Evolutionary conservation across 2,797 vertebrate species (phyloP), one percentile per base, ranked within the genome.

Genomic region (Pelobates cultripes): DNA sequence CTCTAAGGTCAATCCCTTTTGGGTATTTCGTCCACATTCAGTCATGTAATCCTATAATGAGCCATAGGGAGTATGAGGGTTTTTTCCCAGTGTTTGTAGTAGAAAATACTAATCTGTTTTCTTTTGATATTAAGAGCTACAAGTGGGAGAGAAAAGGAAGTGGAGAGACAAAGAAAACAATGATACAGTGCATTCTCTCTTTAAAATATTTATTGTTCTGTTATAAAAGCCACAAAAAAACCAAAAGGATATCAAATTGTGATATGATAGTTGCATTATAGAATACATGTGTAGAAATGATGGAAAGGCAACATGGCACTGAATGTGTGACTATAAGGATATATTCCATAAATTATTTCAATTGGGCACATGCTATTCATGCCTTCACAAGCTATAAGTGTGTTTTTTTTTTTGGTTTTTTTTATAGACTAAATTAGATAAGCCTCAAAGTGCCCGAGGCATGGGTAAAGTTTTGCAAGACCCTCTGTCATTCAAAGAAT

Each of bases 21-120:
- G 75, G 43, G 47, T 43, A 78, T 70, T 78, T 70, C 55, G 10
- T 51, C 72, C 76, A 63, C 74, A 69, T 64, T 70, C 70, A 51
- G 47, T 43, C 63, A 43, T 78, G 77, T 79, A 70, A 75, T 75
- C 67, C 82, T 55, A 44, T 70, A 79, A 83, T 71, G 55, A 79
- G 77, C 64, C 44, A 57, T 14, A 43, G 72, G 77, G 72, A 69
- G 67, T 43, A 69, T 40, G 9, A 69, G 66, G 53, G 53, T 15
- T 76, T 45, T 64, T 64, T 28, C 5, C 14, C 43, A 44, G 78
- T 78, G 75, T 68, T 45, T 9, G 75, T 40, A 28, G 42, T 66
- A 64, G 73, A 75, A 73, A 79, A 79, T 71, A 57, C 82, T 66
- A 71, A 78, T 79, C 70, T 83, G 81, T 79, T 79, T 79, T 64